Evolutionary conservation across 92 coral and sea anemone species (phyloP).

Genomic region (Epizoanthus stellaris): DNA sequence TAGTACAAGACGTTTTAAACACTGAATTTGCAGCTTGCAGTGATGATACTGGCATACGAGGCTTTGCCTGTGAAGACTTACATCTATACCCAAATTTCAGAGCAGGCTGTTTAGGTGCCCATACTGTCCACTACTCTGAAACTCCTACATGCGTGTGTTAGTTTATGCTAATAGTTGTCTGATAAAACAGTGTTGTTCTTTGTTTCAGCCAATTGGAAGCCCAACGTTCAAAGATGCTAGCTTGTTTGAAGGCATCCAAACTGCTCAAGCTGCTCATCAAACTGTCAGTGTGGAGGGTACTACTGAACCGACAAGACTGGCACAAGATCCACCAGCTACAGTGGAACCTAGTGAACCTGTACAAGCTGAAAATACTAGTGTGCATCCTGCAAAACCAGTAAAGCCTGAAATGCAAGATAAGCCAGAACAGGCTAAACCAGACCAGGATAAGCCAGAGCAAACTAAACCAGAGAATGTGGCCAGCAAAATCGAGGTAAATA

Average conservation of each 20-base stretch:
- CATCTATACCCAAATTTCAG: constrained; percentile 95
- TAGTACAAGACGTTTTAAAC: not conserved
- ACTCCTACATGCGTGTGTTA: not conserved
- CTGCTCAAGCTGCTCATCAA: not conserved
- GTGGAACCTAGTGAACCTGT: not conserved
- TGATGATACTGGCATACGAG: constrained; percentile 55
- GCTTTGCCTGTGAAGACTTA: constrained; percentile 52
- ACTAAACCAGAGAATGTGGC: constrained; percentile 19
- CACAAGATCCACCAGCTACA: constrained; percentile 7
- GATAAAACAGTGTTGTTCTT: not conserved
- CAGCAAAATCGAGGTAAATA: constrained; percentile 9
- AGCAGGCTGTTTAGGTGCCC: constrained; percentile 59
- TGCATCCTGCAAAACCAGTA: constrained; percentile 1
- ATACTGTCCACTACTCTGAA: not conserved
- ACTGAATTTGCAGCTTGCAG: constrained; percentile 44
- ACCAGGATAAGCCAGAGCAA: constrained; percentile 1
- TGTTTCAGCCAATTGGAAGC: constrained; percentile 56
- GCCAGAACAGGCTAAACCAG: constrained; percentile 1
- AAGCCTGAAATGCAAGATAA: constrained; percentile 19
- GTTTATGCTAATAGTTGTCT: not conserved
- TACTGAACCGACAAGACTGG: not conserved
- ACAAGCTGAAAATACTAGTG: not conserved
- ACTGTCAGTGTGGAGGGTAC: not conserved
- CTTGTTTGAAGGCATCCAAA: constrained; percentile 17
- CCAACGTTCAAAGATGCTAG: constrained; percentile 54